These are phyloP conservation scores for Drosophila demipolita DNA, from an alignment of 2,888 invertebrate genomes.

Conservation along the genomic window DNA sequence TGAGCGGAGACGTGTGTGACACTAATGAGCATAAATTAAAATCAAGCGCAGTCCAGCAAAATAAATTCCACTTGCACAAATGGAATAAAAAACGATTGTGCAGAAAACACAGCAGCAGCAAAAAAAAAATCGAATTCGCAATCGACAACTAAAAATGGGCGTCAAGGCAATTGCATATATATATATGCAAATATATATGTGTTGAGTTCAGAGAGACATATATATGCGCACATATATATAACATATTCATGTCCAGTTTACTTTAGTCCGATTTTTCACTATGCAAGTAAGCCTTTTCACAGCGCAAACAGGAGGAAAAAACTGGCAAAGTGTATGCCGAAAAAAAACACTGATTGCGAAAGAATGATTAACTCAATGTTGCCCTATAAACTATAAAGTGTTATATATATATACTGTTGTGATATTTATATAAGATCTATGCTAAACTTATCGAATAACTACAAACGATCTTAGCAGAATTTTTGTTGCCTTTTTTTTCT, in stretches of 20 bases:
- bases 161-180: conserved; percentile 33
- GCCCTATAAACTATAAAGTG: not conserved
- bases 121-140: conserved; percentile 31
- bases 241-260: conserved; percentile 23
- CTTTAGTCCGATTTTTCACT: conserved; percentile 5
- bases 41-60: conserved; percentile 14
- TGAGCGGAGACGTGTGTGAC: conserved; percentile 4
- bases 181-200: not conserved
- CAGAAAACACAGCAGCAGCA: conserved; percentile 16
- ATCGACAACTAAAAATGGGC: conserved; percentile 13
- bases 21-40: conserved; percentile 44
- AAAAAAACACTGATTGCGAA: not conserved
- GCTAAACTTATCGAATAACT: not conserved
- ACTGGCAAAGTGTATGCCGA: conserved; percentile 24
- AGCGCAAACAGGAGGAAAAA: conserved; percentile 52
- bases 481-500: not conserved
- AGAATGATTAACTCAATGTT: not conserved
- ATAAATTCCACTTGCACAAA: conserved; percentile 19
- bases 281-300: conserved; percentile 34
- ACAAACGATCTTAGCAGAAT: not conserved
- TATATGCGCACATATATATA: conserved; percentile 12
- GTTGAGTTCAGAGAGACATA: not conserved
- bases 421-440: not conserved
- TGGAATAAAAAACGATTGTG: conserved; percentile 16
- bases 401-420: not conserved